These are phyloP conservation scores for Eriosoma lanigerum DNA, from an alignment of 1,140 invertebrate genomes.

Conservation along the genomic window DNA sequence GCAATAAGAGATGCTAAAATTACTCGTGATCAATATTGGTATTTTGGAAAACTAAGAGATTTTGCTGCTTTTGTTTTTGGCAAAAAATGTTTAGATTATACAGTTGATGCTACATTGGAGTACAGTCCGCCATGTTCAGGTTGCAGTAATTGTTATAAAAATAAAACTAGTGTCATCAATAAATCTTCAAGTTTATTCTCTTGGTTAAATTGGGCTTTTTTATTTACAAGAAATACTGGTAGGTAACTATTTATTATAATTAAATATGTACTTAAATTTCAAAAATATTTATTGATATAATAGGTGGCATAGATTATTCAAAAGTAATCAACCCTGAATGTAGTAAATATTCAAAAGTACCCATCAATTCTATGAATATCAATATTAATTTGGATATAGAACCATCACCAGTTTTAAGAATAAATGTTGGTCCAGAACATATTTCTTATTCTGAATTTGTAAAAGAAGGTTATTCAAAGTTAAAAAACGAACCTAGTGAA, in stretches of 20 bases:
- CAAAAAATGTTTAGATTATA: constrained; percentile 62
- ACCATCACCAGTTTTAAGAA: constrained; percentile 6
- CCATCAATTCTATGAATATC: constrained; percentile 31
- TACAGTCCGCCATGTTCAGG: constrained; percentile 80
- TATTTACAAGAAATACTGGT: constrained; percentile 30
- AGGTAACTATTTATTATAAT: not conserved
- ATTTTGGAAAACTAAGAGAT: constrained; percentile 74
- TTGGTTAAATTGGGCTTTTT: constrained; percentile 24
- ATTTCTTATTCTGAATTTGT: constrained; percentile 33
- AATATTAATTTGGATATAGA: constrained; percentile 26
- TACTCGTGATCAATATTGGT: constrained; percentile 81
- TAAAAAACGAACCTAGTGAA: constrained; percentile 4
- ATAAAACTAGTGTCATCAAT: not conserved
- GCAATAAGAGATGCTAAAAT: constrained; percentile 76
- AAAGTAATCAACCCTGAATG: constrained; percentile 39
- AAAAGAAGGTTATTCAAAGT: constrained; percentile 44
- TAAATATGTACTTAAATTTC: not conserved
- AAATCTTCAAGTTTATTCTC: constrained; percentile 20
- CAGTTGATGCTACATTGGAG: constrained; percentile 67
- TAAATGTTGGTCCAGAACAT: constrained; percentile 33
- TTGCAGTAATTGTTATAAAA: constrained; percentile 72
- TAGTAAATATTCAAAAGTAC: constrained; percentile 20
- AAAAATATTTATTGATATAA: not conserved
- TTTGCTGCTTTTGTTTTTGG: constrained; percentile 70
- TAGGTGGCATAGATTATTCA: constrained; percentile 39